Evolutionary conservation across 2,113 vertebrate genomes (phyloP), one percentile per base, ranked within the genome.

Genomic region (Plotosus lineatus): DNA sequence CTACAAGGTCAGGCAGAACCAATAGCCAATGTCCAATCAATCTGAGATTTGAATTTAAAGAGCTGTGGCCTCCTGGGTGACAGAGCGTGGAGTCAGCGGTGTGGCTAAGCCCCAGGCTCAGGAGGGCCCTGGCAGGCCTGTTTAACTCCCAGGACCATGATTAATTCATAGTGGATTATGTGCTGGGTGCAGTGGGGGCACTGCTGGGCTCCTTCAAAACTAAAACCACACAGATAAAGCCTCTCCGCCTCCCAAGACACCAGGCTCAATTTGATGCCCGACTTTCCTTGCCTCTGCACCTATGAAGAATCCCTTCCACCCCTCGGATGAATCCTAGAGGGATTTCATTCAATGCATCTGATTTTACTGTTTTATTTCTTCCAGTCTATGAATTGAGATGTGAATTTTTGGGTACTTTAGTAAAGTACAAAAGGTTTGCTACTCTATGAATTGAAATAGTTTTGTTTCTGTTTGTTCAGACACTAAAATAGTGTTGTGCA

Each of bases 161-260:
- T 93, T 93, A 91, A 93, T 93, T 93, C 92, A 93, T 92, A 88
- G 90, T 90, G 91, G 91, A 93, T 93, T 92, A 92, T 88, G 89
- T 87, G 88, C 86, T 90, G 88, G 85, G 89, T 90, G 90, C 89
- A 77, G 74, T 51, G 75, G 81, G 82, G 83, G 88, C 86, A 87
- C 83, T 87, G 82, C 89, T 88, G 88, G 88, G 87, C 86, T 87
- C 81, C 85, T 87, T 90, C 91, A 90, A 82, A 73, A 86, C 86
- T 87, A 87, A 89, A 83, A 90, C 85, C 85, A 82, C 60, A 88
- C 85, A 79, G 91, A 93, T 92, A 92, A 92, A 89, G 86, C 81
- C 84, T 56, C 75, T 58, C 53, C 88, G 73, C 85, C 51, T 69
- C 85, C 83, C 82, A 46, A 81, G 87, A 91, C 89, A 90, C 80